Evolutionary conservation across 2,113 vertebrate species (phyloP).

Genomic region (Tamias sibiricus): DNA sequence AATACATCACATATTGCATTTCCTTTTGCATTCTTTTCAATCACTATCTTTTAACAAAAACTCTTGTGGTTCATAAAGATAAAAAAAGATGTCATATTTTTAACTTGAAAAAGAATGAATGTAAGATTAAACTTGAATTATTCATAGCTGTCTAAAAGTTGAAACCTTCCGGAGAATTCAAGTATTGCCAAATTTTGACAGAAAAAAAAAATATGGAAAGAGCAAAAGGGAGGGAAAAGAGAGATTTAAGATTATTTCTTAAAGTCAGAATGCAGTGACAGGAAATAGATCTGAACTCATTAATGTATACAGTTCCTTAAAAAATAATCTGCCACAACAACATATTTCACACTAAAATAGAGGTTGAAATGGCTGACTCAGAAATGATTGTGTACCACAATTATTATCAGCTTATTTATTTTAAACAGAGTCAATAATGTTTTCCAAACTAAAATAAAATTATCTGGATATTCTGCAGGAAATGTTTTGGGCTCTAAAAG

Average conservation of each 20-base stretch:
- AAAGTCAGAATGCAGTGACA: constrained; percentile 47
- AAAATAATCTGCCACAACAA: constrained; percentile 18
- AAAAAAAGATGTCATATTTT: constrained; percentile 62
- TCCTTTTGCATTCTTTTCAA: constrained; percentile 67
- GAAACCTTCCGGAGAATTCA: constrained; percentile 69
- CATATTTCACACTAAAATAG: constrained; percentile 10
- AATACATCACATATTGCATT: constrained; percentile 56
- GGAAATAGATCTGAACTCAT: constrained; percentile 35
- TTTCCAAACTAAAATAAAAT: constrained; percentile 17
- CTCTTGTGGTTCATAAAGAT: constrained; percentile 61
- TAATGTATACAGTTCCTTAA: not conserved
- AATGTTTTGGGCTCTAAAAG: constrained; percentile 27
- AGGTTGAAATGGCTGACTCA: not conserved
- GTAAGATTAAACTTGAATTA: constrained; percentile 76
- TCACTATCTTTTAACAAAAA: constrained; percentile 73
- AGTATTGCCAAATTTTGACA: constrained; percentile 69
- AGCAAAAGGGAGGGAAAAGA: not conserved
- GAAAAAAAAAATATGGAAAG: not conserved
- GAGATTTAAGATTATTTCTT: constrained; percentile 41
- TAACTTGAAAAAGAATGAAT: constrained; percentile 70
- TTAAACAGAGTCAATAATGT: constrained; percentile 7
- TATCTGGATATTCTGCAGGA: constrained; percentile 42
- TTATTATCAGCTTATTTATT: not conserved
- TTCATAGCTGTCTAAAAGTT: constrained; percentile 68
- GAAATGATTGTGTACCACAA: not conserved